Evolutionary conservation across 2,888 invertebrate genomes (phyloP), one percentile per base, ranked within the genome.

Genomic region (Parnassius apollo): DNA sequence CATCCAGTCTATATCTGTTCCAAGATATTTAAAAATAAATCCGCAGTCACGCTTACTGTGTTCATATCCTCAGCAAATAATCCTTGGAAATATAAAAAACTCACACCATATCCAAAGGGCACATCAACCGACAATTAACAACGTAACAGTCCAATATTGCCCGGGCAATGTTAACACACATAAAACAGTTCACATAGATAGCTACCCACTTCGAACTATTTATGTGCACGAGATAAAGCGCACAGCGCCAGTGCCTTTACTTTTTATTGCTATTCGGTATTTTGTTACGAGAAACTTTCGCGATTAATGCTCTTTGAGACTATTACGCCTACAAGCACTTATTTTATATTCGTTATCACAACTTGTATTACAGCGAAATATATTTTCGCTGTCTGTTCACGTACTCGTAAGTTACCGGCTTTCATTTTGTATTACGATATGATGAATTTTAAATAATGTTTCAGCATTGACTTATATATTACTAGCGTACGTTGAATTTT

Each of bases 41-140:
- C 4, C 49, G n/a, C 9, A 49, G 8, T 8, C 49, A 3, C 9
- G 2, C 35, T 35, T 35, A 35, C 35, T 35, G 35, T 35, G 35
- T 35, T 35, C 4, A 35, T 35, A 35, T 35, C 0, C 9, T 49
- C 9, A 18, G 13, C 13, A 9, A 13, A 13, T 18, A 49, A 18
- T 49, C 18, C 13, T 9, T 18, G 9, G 18, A 49, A 69, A 71
- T 70, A 71, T 76, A 65, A 73, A 71, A 74, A 72, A 74, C 73
- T 67, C 70, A 68, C 71, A 1, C 48, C 11, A 58, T 53, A 54
- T 53, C 49, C 53, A 53, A 54, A 54, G 54, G 49, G 62, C 44
- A 54, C 77, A 82, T 80, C 81, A 78, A 75, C 78, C 79, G 75
- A 83, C 86, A 86, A 86, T 86, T 86, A 86, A 86, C 83, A 75